Conservation (phyloP, 1,140 invertebrate genomes). For the Eriocheir sinensis region DNA sequence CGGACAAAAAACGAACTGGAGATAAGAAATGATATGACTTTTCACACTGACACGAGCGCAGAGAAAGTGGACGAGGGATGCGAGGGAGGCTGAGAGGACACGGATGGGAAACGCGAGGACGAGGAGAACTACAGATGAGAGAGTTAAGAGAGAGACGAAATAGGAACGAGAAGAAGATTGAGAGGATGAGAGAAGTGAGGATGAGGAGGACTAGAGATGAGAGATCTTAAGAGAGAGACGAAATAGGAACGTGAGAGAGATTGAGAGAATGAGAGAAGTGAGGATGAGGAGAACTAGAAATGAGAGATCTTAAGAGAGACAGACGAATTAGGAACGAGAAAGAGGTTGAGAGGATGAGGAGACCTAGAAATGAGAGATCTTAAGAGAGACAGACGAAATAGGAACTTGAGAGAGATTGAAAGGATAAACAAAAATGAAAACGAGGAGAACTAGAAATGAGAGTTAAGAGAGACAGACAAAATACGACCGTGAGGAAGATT, state of each 20-base stretch:
- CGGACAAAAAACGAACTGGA: neutral
- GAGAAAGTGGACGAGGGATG: neutral
- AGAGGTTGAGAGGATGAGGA: slow-evolving; percentile 45
- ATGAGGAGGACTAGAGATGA: neutral
- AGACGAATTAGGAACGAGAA: slow-evolving; percentile 30
- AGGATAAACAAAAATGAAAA: neutral
- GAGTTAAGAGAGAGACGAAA: neutral
- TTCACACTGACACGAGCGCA: neutral
- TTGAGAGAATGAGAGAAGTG: neutral
- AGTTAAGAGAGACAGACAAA: neutral
- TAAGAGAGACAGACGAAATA: neutral
- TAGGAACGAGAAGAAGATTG: neutral
- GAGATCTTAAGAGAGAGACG: too few species aligned
- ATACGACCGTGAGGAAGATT: neutral
- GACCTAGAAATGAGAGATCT: slow-evolving; percentile 12
- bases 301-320: neutral
- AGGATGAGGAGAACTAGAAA: neutral
- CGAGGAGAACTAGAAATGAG: neutral
- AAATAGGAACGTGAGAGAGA: neutral
- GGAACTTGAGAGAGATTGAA: neutral
- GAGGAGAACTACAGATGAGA: neutral
- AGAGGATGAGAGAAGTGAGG: neutral
- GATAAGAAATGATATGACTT: neutral
- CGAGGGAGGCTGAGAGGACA: neutral
- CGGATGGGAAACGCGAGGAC: neutral